Percentiles rank a stretch among this genome's conserved stretches.
These are phyloP conservation scores for Mesoclemmys tuberculata DNA, from an alignment of 2,113 vertebrate species.

Conservation along the genomic window DNA sequence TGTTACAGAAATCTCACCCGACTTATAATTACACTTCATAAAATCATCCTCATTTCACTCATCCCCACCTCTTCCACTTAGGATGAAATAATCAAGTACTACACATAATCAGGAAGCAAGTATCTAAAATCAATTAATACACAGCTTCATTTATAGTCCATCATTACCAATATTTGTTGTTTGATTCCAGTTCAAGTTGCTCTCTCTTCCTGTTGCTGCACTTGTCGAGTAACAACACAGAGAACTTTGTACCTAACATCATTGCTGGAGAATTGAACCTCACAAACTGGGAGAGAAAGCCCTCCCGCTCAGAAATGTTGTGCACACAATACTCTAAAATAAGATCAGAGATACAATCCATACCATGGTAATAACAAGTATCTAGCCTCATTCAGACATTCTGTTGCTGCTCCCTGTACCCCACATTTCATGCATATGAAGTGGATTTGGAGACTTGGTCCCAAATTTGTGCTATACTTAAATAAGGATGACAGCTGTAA, in stretches of 20 bases:
- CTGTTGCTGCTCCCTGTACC: neutral
- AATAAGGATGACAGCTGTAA: neutral
- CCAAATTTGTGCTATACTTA: neutral
- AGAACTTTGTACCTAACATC: neutral
- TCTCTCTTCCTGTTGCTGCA: neutral
- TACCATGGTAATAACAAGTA: neutral
- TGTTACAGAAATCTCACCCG: constrained; percentile 13
- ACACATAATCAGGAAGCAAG: constrained; percentile 17
- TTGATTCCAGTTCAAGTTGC: neutral
- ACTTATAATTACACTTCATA: constrained; percentile 50
- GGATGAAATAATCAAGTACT: constrained; percentile 41
- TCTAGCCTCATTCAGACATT: neutral
- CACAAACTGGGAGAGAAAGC: neutral
- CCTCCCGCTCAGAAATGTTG: neutral
- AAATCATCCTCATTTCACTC: constrained; percentile 7
- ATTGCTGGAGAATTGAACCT: neutral
- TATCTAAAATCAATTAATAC: constrained; percentile 23
- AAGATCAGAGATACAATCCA: neutral
- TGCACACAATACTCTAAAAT: neutral
- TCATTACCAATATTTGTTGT: neutral
- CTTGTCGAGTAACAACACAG: neutral
- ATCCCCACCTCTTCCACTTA: neutral
- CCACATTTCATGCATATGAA: neutral
- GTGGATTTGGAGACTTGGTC: neutral
- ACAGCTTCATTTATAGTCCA: constrained; percentile 18